Evolutionary conservation across 64 coral and sea anemone genomes (phyloP).

Genomic region (Astreopora myriophthalma): DNA sequence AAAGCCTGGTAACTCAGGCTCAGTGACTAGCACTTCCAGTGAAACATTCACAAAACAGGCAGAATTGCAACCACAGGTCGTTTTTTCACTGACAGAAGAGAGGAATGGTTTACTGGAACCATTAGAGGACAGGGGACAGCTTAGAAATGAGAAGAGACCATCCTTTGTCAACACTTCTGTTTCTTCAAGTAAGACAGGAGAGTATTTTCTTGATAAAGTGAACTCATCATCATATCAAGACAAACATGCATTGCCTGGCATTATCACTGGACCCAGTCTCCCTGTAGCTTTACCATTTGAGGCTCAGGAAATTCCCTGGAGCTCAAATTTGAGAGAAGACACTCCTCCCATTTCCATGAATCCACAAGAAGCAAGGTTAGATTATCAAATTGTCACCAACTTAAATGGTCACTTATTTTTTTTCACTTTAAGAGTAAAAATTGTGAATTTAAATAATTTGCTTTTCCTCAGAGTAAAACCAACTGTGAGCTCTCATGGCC

Average conservation of each 20-base stretch:
- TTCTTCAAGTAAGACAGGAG: neutral
- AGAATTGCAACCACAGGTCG: neutral
- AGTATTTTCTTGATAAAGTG: neutral
- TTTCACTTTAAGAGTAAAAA: neutral
- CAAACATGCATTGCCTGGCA: too few relatives aligned
- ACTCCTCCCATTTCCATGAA: neutral
- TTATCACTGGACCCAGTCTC: neutral
- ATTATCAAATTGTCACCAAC: too few relatives aligned
- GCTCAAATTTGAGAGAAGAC: neutral
- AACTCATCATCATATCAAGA: neutral
- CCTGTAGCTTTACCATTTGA: neutral
- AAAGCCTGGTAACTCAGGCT: neutral
- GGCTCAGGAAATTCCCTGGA: neutral
- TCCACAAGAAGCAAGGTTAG: neutral
- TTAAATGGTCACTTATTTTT: neutral
- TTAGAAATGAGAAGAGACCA: neutral
- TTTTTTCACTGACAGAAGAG: neutral
- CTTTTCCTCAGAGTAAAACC: neutral
- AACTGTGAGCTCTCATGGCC: neutral
- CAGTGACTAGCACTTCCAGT: neutral
- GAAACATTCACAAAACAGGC: neutral
- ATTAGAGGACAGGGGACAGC: neutral
- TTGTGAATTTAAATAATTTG: neutral
- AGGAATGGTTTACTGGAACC: neutral
- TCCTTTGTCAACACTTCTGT: neutral